Percentiles rank a stretch among this genome's conserved stretches.
Conservation (phyloP, 2,888 invertebrate genomes). For the Andrena haemorrhoa region DNA sequence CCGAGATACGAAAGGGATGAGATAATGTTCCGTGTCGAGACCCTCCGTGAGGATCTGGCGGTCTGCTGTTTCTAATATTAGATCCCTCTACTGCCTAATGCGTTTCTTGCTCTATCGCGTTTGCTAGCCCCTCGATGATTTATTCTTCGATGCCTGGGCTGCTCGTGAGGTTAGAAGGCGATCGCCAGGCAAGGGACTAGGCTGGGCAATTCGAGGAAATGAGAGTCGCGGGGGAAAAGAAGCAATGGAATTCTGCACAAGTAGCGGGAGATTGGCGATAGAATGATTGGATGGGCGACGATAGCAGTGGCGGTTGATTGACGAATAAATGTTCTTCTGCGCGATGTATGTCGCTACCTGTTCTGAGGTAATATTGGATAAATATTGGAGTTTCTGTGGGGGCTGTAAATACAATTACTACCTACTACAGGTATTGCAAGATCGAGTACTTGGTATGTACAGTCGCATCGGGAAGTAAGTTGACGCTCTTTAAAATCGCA, state of each 20-base stretch:
- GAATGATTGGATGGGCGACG: not conserved
- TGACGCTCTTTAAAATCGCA: no score
- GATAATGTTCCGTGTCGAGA: slow-evolving; percentile 55
- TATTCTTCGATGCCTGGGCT: slow-evolving; percentile 30
- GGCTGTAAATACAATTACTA: no score
- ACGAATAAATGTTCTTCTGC: not conserved
- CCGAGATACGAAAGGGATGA: slow-evolving; percentile 42
- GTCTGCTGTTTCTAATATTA: slow-evolving; percentile 68
- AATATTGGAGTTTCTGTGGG: no score
- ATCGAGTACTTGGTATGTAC: no score
- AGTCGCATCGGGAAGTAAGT: no score
- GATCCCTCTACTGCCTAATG: slow-evolving; percentile 51
- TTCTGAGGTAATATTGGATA: no score
- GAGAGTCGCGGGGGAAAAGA: not conserved
- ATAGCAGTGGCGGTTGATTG: not conserved
- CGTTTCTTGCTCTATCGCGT: slow-evolving; percentile 52
- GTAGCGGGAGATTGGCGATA: not conserved
- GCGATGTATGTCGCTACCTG: no score
- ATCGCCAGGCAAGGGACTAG: not conserved
- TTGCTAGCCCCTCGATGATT: slow-evolving; percentile 40
- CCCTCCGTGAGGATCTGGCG: slow-evolving; percentile 60
- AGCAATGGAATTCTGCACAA: not conserved
- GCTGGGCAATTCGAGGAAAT: slow-evolving; percentile 3
- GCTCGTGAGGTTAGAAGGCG: not conserved
- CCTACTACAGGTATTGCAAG: no score